A percentile compares a stretch with the other conserved stretches of the same genome.
These are phyloP conservation scores for Aphis gossypii DNA, from an alignment of 1,140 invertebrate species.

Conservation along the genomic window DNA sequence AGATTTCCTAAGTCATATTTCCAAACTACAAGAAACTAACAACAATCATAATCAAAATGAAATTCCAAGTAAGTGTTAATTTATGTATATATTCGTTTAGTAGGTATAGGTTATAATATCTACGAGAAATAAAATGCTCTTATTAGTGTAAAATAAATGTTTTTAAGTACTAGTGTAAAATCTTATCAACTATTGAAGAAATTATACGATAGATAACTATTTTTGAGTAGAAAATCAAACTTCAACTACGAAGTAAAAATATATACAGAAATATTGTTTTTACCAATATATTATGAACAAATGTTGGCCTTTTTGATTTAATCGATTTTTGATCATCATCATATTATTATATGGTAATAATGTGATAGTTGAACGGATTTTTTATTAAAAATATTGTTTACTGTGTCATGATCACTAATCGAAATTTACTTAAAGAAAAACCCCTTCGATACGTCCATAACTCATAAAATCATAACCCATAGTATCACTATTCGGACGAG, in stretches of 20 bases:
- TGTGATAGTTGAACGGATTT: neutral
- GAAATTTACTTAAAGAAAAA: neutral
- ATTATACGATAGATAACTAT: neutral
- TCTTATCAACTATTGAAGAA: neutral
- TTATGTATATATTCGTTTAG: neutral
- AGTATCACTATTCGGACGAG: neutral
- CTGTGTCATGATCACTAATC: neutral
- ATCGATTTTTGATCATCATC: neutral
- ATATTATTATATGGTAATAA: neutral
- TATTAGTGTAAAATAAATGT: neutral
- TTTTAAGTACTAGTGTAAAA: neutral
- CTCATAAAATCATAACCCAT: too few relatives aligned
- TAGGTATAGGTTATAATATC: neutral
- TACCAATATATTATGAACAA: neutral
- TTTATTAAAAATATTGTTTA: neutral
- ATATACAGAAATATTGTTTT: neutral
- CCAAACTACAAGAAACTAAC: neutral
- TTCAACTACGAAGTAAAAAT: neutral
- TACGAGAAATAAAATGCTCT: neutral
- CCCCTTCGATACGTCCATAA: neutral
- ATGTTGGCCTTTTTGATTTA: neutral
- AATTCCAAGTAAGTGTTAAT: conserved; percentile 31
- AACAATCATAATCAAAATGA: neutral
- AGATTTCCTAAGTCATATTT: neutral
- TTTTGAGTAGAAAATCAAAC: neutral